These are phyloP conservation scores for Pseudomugil tenellus DNA, from an alignment of 2,797 vertebrate species.

Conservation along the genomic window DNA sequence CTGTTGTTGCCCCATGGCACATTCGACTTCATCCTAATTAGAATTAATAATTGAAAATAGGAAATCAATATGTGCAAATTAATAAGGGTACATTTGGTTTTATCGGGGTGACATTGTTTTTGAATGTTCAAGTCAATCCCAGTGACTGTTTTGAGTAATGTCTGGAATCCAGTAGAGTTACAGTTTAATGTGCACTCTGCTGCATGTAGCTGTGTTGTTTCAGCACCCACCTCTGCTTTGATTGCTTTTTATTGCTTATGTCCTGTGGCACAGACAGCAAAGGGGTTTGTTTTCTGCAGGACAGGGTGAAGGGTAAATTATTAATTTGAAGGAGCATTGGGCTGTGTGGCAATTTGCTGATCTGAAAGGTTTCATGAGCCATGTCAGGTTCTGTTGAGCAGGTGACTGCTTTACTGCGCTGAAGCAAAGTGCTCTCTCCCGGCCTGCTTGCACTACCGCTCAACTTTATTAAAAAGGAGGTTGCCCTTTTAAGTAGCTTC, in stretches of 20 bases:
- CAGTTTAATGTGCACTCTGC: conserved; percentile 56
- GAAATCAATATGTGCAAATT: conserved; percentile 98
- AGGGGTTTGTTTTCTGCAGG: conserved; percentile 69
- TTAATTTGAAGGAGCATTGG: conserved; percentile 81
- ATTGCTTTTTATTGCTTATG: conserved; percentile 66
- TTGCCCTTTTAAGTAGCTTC: conserved; percentile 37
- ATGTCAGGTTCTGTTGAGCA: conserved; percentile 77
- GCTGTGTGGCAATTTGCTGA: conserved; percentile 85
- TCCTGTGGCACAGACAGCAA: conserved; percentile 57
- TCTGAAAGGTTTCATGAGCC: conserved; percentile 76
- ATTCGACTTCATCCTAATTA: conserved; percentile 97
- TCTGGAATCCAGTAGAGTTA: conserved; percentile 16
- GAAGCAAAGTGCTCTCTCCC: conserved; percentile 62
- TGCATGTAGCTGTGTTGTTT: conserved; percentile 48
- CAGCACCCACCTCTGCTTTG: conserved; percentile 51
- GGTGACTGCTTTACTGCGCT: conserved; percentile 75
- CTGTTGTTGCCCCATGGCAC: conserved; percentile 84
- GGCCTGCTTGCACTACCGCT: conserved; percentile 52
- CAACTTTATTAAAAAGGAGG: conserved; percentile 46
- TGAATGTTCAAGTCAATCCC: conserved; percentile 59
- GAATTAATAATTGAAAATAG: conserved; percentile 99
- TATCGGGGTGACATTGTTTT: conserved; percentile 88
- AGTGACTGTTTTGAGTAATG: conserved; percentile 56
- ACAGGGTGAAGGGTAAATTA: conserved; percentile 79
- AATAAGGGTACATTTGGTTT: conserved; percentile 85